Conservation (phyloP, 2,888 invertebrate species). For the Noctua janthina region DNA sequence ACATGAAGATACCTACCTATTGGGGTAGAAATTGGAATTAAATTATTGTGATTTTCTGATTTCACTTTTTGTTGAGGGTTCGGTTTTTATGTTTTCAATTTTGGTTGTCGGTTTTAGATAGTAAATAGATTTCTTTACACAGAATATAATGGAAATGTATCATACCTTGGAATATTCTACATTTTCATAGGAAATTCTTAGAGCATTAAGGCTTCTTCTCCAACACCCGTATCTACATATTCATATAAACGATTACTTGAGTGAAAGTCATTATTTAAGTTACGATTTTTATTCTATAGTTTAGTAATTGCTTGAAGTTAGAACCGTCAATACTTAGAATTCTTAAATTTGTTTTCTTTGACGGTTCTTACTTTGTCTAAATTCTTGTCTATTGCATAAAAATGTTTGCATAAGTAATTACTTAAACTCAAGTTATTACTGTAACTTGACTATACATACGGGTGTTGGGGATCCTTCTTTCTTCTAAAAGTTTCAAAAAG, state of each 20-base stretch:
- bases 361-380: too few relatives aligned
- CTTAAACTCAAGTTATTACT: too few relatives aligned
- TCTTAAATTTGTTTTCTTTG: too few relatives aligned
- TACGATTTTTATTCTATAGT: too few relatives aligned
- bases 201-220: neutral
- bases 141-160: neutral
- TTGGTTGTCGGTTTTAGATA: neutral
- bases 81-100: neutral
- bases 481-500: neutral
- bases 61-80: slow-evolving; percentile 5
- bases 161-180: neutral
- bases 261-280: too few relatives aligned
- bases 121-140: neutral
- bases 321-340: too few relatives aligned
- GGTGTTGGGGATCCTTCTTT: neutral
- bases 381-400: too few relatives aligned
- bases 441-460: too few relatives aligned
- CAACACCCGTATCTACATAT: too few relatives aligned
- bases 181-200: neutral
- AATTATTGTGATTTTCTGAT: slow-evolving; percentile 21
- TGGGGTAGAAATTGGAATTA: slow-evolving; percentile 24
- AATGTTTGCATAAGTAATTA: too few relatives aligned
- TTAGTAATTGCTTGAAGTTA: too few relatives aligned
- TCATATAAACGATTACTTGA: too few relatives aligned
- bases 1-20: slow-evolving; percentile 44